Base-by-base conservation (phyloP, 92 coral and sea anemone genomes). In the Plumapathes pennacea region DNA sequence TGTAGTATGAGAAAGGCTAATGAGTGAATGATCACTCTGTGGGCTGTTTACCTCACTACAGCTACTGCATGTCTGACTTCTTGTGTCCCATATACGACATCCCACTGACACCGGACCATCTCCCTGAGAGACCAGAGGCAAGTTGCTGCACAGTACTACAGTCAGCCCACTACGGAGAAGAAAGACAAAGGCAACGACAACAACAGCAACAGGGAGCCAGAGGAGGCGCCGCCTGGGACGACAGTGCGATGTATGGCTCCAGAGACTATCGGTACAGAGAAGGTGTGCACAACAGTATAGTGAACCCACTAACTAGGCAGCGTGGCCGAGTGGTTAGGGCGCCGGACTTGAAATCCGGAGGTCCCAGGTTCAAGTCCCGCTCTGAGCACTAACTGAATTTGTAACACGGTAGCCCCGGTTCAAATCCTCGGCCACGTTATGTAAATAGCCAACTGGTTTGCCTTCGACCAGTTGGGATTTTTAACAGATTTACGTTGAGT, bases 71-170 rank as follows among this genome's bases (percentile, higher is more conserved):
- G 80, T 88, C 98, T 42, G 98, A 92, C 54, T 88, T 80, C 57
- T 73, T 92, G 18, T 92, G 98, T 49, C 88, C 88, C 7, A 86
- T 68, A 18, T 92, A 80, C 25, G 72, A 79, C 11, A 76, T 92
- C 25, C 67, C 81, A 14, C 69, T 84, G 57, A 88, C 98, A 11
- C 68, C 86, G 18, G 61, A 31, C 23, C 98, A 92, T 39, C 60
- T 92, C 15, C 98, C 98, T 1, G 98, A 92, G 60, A 85, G 98
- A 57, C 98, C 98, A 1, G 96, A 92, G 5, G 98, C 90, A 22
- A 47, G 84, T 18, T 84, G 79, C 48, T 82, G 90, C 28, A 74
- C 90, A 13, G 80, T 76, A 26, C 19, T 89, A 39, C 62, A 77
- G 30, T 31, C 62, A 22, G 39, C 51, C 27, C 10, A 23, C 9